A percentile compares a stretch with the other conserved stretches of the same genome.
Evolutionary conservation across 1,140 invertebrate species (phyloP).

Genomic region (Saccostrea echinata): DNA sequence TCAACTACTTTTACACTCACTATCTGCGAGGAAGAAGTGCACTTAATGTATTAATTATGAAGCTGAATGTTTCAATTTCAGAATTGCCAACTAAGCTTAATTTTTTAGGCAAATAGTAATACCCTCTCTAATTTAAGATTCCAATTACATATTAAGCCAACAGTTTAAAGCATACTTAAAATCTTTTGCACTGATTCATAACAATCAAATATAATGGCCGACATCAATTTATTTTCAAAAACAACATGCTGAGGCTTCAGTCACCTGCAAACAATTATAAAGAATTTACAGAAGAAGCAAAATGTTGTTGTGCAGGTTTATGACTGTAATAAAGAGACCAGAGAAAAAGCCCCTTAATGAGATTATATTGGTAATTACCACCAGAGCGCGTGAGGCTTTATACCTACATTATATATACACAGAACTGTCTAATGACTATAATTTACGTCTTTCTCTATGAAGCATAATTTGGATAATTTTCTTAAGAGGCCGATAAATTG

Average conservation of each 20-base stretch:
- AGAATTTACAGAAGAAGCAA: slow-evolving; percentile 35
- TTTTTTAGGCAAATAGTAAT: slow-evolving; percentile 6
- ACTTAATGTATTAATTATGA: not conserved
- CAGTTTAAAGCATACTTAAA: slow-evolving; percentile 16
- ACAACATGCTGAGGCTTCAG: slow-evolving; percentile 16
- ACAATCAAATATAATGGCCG: slow-evolving; percentile 34
- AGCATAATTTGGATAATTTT: slow-evolving; percentile 39
- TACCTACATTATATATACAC: slow-evolving; percentile 31
- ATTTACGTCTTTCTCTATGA: slow-evolving; percentile 21
- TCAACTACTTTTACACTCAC: not conserved
- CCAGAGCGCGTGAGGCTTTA: not conserved
- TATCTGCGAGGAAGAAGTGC: not conserved
- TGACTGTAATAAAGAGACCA: slow-evolving; percentile 19
- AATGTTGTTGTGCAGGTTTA: slow-evolving; percentile 31
- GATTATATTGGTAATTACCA: slow-evolving; percentile 35
- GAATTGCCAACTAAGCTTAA: slow-evolving; percentile 3
- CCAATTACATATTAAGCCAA: slow-evolving; percentile 26
- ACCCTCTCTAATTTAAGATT: slow-evolving; percentile 16
- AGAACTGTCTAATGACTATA: slow-evolving; percentile 10
- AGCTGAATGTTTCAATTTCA: not conserved
- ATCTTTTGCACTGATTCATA: slow-evolving; percentile 35
- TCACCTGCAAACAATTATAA: slow-evolving; percentile 32
- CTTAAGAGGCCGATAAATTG: slow-evolving; percentile 36
- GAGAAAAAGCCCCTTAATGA: slow-evolving; percentile 12
- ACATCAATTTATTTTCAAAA: slow-evolving; percentile 36